These are phyloP conservation scores for Prunella himalayana DNA, from an alignment of 2,113 vertebrate species.

Conservation along the genomic window DNA sequence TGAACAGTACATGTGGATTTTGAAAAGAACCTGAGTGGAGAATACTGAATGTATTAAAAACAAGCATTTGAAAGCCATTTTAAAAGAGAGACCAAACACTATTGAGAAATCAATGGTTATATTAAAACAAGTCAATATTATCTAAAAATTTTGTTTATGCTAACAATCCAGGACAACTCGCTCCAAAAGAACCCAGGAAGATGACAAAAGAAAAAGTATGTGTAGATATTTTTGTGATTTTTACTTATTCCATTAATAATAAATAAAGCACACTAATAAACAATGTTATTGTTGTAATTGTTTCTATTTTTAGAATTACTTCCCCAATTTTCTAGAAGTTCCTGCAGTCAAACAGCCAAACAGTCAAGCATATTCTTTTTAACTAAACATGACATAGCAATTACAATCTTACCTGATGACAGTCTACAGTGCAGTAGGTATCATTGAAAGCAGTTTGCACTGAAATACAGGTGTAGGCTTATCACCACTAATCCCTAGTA, in stretches of 20 bases:
- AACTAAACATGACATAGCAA: neutral
- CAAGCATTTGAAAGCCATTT: neutral
- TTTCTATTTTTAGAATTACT: neutral
- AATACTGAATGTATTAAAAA: neutral
- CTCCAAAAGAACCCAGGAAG: neutral
- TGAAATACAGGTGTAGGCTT: neutral
- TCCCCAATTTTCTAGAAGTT: neutral
- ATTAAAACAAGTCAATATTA: neutral
- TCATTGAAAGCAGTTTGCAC: neutral
- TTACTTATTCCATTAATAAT: neutral
- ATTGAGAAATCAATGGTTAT: neutral
- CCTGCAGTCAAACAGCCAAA: neutral
- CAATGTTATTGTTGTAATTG: neutral
- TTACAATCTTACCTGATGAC: neutral
- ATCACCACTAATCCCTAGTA: rapidly evolving
- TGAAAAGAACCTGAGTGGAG: neutral
- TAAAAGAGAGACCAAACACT: neutral
- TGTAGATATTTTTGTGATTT: neutral
- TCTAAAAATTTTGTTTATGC: neutral
- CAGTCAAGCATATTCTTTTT: neutral
- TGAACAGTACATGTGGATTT: neutral
- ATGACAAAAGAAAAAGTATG: neutral
- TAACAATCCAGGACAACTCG: neutral
- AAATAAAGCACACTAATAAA: neutral
- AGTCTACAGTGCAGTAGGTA: neutral